Percentiles rank a stretch among this genome's conserved stretches.
These are phyloP conservation scores for Orbicella faveolata DNA, from an alignment of 64 coral and sea anemone species.

Conservation along the genomic window DNA sequence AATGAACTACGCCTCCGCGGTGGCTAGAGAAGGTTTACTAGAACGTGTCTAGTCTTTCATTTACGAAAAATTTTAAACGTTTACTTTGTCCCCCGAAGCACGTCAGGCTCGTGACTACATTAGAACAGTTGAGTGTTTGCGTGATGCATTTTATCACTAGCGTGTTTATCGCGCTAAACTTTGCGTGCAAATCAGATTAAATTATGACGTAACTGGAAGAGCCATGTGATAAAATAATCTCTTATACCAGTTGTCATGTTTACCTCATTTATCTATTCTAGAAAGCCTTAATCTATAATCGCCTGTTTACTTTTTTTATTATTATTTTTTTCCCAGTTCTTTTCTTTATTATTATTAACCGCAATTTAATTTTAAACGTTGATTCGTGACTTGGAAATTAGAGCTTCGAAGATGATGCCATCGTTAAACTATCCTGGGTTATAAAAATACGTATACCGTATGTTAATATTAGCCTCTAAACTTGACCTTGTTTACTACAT, in stretches of 20 bases:
- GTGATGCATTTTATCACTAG: neutral
- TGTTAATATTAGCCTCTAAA: neutral
- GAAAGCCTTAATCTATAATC: neutral
- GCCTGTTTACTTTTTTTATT: neutral
- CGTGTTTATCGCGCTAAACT: neutral
- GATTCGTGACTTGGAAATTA: neutral
- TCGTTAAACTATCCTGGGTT: neutral
- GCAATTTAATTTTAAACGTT: neutral
- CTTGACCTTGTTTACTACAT: neutral
- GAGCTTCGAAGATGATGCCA: neutral
- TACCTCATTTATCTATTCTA: too few species aligned
- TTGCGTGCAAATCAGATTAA: neutral
- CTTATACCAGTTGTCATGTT: neutral
- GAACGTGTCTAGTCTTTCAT: neutral
- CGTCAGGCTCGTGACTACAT: too few species aligned
- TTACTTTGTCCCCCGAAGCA: too few species aligned
- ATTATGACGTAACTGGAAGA: neutral
- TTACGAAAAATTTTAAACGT: neutral
- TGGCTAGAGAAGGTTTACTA: neutral
- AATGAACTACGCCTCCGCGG: neutral
- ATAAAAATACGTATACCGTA: neutral
- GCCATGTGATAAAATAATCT: neutral
- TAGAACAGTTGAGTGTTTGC: neutral
- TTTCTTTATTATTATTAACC: too few species aligned
- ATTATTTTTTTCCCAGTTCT: neutral